Base-by-base conservation (phyloP, 2,797 vertebrate genomes). In the Cetoscarus ocellatus region DNA sequence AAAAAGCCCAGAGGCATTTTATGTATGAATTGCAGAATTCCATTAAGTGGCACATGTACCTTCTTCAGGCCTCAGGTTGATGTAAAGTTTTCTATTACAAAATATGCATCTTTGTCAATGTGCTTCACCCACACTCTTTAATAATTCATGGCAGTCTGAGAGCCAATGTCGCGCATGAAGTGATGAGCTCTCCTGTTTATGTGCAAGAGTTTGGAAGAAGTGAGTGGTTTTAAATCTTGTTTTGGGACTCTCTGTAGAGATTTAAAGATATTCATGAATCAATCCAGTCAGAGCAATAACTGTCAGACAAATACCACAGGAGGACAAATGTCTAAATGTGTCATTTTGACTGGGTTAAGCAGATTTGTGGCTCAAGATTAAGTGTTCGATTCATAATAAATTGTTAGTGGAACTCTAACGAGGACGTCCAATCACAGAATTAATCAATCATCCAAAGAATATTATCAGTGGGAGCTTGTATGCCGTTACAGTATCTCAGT, bases 1-100 rank as follows among this genome's bases (percentile, higher is more conserved):
- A 27, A 81, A 60, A 73, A 73, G 47, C 75, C 85, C 71, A 59
- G 69, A 82, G 90, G 86, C 80, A 75, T 14, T 53, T 75, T 75
- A 80, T 78, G 70, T 79, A 87, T 79, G 73, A 91, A 88, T 79
- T 81, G 77, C 67, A 84, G 79, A 87, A 91, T 86, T 87, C 80
- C 85, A 88, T 90, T 88, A 89, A 77, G 72, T 68, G 78, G 80
- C 76, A 72, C 82, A 68, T 91, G 85, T 82, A 74, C 66, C 82
- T 85, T 84, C 27, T 76, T 66, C 18, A 71, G 80, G 81, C 75
- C 77, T 79, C 61, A 35, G 70, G 73, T 88, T 80, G 67, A 75
- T 72, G 60, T 69, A 53, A 80, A 85, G 76, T 90, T 85, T 84
- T 61, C 66, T 74, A 39, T 86, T 80, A 78, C 61, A 54, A 75